phyloP scores from a whole-genome alignment of 2,113 vertebrate species.

The Sminthopsis crassicaudata region DNA sequence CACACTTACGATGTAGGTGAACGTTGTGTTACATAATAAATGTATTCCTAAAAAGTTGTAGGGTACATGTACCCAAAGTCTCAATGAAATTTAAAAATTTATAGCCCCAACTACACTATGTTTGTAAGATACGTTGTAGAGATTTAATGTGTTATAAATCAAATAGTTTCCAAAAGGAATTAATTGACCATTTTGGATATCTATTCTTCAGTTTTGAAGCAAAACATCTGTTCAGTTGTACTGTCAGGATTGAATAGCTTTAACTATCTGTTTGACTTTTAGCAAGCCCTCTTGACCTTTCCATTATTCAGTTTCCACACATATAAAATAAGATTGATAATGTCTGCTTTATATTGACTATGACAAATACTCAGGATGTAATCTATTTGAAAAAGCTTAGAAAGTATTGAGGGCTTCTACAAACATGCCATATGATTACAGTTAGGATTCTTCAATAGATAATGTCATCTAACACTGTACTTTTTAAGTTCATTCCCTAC shows the following conservation, averaged over 20 bases:
- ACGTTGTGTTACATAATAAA: slow-evolving; percentile 27
- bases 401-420: slow-evolving; percentile 28
- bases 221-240: neutral
- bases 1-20: neutral
- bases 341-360: neutral
- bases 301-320: slow-evolving; percentile 36
- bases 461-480: neutral
- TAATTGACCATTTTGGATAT: neutral
- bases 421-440: neutral
- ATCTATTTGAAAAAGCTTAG: slow-evolving; percentile 32
- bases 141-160: neutral
- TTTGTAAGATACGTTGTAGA: neutral
- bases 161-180: neutral
- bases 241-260: neutral
- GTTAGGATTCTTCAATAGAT: neutral
- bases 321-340: slow-evolving; percentile 21
- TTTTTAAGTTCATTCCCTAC: neutral
- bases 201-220: neutral
- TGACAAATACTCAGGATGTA: neutral
- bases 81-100: neutral
- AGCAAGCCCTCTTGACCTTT: neutral
- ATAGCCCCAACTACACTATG: neutral
- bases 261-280: neutral
- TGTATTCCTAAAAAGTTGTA: neutral
- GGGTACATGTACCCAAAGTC: neutral